Conservation (phyloP, 2,888 invertebrate genomes). For the Lymantria dispar region DNA sequence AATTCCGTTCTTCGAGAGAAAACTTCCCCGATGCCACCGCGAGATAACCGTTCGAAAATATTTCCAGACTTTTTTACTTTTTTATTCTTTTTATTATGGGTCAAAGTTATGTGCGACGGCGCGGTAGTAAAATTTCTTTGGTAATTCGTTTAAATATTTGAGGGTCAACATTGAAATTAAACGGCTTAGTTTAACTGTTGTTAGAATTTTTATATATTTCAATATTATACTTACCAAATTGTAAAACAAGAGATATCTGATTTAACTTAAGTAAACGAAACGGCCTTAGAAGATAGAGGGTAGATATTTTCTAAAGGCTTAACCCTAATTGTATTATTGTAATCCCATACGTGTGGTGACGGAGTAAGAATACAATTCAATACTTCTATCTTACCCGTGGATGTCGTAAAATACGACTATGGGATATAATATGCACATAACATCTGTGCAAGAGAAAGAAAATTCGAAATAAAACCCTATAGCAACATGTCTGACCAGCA, state of each 20-base stretch:
- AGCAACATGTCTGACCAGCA: too few relatives aligned
- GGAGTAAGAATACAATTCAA: too few relatives aligned
- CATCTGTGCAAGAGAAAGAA: too few relatives aligned
- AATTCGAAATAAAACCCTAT: too few relatives aligned
- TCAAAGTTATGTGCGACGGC: conserved; percentile 50
- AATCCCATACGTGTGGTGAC: too few relatives aligned
- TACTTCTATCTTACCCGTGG: too few relatives aligned
- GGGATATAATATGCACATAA: too few relatives aligned
- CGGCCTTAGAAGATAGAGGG: too few relatives aligned
- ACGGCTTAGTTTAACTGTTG: conserved; percentile 40
- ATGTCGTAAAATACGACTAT: too few relatives aligned
- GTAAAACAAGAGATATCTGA: conserved; percentile 1
- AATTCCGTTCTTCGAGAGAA: conserved; percentile 58
- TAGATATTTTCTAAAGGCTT: too few relatives aligned
- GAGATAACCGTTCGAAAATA: conserved; percentile 44
- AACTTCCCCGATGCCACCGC: conserved; percentile 49
- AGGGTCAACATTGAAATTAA: conserved; percentile 44
- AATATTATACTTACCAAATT: neutral
- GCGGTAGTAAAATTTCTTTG: conserved; percentile 60
- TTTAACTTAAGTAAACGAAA: too few relatives aligned
- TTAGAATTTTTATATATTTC: conserved; percentile 23
- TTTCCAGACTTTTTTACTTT: conserved; percentile 5
- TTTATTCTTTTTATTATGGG: conserved; percentile 32
- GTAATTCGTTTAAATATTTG: conserved; percentile 41
- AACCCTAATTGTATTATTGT: too few relatives aligned